A percentile compares a stretch with the other conserved stretches of the same genome.
phyloP scores from a whole-genome alignment of 1,140 invertebrate species.

The Parapsyche elsis region DNA sequence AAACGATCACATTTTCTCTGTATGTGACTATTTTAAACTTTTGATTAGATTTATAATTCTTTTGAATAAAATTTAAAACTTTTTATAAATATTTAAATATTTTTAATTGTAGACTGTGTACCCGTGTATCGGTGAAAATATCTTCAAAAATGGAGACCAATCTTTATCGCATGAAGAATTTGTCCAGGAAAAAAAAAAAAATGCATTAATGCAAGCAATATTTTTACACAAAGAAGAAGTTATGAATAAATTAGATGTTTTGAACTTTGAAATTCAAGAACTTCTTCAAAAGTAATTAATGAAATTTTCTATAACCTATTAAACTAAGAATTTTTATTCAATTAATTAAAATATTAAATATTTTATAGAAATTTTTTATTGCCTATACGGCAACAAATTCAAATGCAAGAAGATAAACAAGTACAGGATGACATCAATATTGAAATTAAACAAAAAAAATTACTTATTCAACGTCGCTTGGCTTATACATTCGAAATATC shows the following conservation, averaged over 20 bases:
- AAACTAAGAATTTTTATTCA: too few relatives aligned
- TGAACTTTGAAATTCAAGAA: conserved; percentile 10
- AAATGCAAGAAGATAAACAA: conserved; percentile 73
- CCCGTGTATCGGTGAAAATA: neutral
- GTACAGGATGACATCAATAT: conserved; percentile 72
- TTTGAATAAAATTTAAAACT: too few relatives aligned
- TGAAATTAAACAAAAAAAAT: conserved; percentile 70
- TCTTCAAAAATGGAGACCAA: neutral
- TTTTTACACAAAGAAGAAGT: neutral
- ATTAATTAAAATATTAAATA: conserved; percentile 2
- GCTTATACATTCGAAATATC: conserved; percentile 67
- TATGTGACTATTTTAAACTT: neutral
- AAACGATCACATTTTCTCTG: neutral
- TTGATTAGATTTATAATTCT: neutral
- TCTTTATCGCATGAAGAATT: conserved; percentile 32
- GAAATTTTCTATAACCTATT: neutral
- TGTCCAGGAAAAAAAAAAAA: conserved; percentile 71
- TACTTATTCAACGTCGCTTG: conserved; percentile 70
- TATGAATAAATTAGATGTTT: neutral
- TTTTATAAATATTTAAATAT: neutral
- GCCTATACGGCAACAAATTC: conserved; percentile 70
- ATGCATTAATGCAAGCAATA: neutral
- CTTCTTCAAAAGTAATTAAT: neutral
- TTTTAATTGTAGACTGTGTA: neutral
- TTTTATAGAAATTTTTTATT: conserved; percentile 69